Conservation (phyloP, 1,140 invertebrate species). For the Ceratoteleas bidentatus region DNA sequence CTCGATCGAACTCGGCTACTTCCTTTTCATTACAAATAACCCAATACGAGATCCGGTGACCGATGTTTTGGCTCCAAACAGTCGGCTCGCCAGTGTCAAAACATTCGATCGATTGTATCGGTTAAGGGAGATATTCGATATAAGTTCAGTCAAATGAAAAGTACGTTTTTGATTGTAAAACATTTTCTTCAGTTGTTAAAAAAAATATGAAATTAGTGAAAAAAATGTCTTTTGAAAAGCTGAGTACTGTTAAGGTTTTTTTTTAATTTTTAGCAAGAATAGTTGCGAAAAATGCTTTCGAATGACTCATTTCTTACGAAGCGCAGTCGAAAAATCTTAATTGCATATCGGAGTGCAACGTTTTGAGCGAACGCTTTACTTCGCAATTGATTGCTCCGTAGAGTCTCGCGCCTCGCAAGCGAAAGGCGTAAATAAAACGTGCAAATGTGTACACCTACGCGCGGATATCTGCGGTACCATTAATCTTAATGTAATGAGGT, state of each 20-base stretch:
- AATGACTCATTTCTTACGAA: background rate
- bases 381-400: slow-evolving; percentile 12
- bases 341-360: slow-evolving; percentile 2
- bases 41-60: slow-evolving; percentile 28
- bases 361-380: slow-evolving; percentile 21
- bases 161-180: no score
- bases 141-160: no score
- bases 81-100: no score
- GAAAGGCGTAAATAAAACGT: slow-evolving; percentile 28
- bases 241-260: no score
- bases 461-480: slow-evolving; percentile 12
- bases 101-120: no score
- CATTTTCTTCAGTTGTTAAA: no score
- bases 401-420: background rate
- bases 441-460: slow-evolving; percentile 36
- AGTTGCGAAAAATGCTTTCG: no score
- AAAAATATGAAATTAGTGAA: no score
- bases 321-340: slow-evolving; percentile 5
- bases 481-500: slow-evolving; percentile 17
- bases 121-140: no score
- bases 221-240: no score
- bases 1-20: slow-evolving; percentile 56
- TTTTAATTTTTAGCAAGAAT: no score
- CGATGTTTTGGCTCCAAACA: slow-evolving; percentile 15
- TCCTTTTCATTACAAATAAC: slow-evolving; percentile 41